Evolutionary conservation across 2,797 vertebrate genomes (phyloP).

Genomic region (Eulemur coronatus): DNA sequence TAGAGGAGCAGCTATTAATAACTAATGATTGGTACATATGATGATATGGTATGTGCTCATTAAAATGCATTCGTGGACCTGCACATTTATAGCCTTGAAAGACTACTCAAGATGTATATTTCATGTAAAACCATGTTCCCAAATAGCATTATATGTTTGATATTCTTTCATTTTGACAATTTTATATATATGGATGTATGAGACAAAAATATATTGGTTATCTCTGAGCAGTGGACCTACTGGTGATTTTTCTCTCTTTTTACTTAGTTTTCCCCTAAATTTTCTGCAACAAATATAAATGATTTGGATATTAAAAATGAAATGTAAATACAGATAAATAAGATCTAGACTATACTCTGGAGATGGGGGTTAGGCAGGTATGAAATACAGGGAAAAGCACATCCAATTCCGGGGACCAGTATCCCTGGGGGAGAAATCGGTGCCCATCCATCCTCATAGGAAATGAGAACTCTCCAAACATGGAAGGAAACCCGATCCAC

Average conservation of each 20-base stretch:
- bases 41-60: background rate
- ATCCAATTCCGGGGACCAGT: background rate
- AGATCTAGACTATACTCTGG: background rate
- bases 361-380: background rate
- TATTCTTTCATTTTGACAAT: background rate
- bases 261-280: background rate
- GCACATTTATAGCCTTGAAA: background rate
- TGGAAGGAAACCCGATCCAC: background rate
- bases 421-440: background rate
- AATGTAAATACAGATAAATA: slow-evolving; percentile 1
- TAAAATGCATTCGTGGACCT: background rate
- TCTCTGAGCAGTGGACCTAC: background rate
- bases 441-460: background rate
- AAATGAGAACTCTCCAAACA: background rate
- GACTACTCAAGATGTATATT: background rate
- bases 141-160: background rate
- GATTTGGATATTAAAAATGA: background rate
- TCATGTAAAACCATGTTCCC: background rate
- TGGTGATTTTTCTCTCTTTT: background rate
- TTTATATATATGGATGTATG: background rate
- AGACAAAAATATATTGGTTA: background rate
- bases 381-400: background rate
- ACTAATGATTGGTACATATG: background rate
- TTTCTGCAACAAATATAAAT: background rate
- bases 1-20: background rate